These are phyloP conservation scores for Sericinus montela DNA, from an alignment of 2,888 invertebrate genomes.

Conservation along the genomic window DNA sequence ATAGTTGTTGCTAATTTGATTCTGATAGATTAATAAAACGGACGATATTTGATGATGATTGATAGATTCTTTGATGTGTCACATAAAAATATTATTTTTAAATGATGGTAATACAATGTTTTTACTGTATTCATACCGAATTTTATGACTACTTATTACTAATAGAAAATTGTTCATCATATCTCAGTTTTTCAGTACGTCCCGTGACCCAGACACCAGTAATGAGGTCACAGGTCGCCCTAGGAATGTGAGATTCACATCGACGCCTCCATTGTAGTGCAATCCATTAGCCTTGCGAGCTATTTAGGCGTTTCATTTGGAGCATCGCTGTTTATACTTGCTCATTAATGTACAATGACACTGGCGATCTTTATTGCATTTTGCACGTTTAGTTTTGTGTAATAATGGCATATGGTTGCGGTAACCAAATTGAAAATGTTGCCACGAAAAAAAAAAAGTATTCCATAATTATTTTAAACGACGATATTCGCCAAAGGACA, in stretches of 20 bases:
- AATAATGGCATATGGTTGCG: background rate
- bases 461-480: constrained; percentile 3
- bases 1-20: no score
- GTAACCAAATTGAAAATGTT: background rate
- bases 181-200: background rate
- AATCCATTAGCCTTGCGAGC: constrained; percentile 66
- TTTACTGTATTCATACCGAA: background rate
- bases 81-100: no score
- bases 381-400: background rate
- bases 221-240: constrained; percentile 43
- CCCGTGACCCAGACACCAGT: constrained; percentile 33
- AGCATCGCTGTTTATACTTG: constrained; percentile 40
- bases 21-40: no score
- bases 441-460: background rate
- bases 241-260: constrained; percentile 62
- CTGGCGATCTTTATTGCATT: constrained; percentile 6
- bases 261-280: constrained; percentile 54
- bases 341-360: constrained; percentile 27
- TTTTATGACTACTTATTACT: no score
- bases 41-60: no score
- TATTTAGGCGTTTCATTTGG: constrained; percentile 53
- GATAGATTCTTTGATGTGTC: no score
- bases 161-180: background rate
- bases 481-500: background rate
- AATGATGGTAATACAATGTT: no score